Conservation (phyloP, 1,140 invertebrate species). For the Aplysia californica region DNA sequence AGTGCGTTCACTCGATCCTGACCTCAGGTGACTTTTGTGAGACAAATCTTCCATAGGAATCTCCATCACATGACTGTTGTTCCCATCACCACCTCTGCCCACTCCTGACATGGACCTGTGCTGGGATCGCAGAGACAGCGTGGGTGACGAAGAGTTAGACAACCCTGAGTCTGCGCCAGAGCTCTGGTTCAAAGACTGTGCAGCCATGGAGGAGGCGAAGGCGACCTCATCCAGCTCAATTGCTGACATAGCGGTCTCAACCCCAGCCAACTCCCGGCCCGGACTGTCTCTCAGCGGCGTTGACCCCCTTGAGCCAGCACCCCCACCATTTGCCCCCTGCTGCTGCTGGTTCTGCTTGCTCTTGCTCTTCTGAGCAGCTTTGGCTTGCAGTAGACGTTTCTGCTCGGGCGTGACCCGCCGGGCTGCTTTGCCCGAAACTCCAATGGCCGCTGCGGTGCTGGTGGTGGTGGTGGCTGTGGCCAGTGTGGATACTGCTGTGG, state of each 20-base stretch:
- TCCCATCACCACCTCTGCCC: background rate
- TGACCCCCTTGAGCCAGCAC: background rate
- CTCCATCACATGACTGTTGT: constrained; percentile 69
- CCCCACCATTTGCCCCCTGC: background rate
- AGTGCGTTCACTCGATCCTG: constrained; percentile 31
- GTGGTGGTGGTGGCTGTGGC: constrained; percentile 10
- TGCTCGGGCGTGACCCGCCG: constrained; percentile 34
- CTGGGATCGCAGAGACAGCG: constrained; percentile 1
- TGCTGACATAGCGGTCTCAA: background rate
- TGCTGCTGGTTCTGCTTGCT: constrained; percentile 24
- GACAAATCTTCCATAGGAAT: constrained; percentile 86
- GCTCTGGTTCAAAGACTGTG: constrained; percentile 72
- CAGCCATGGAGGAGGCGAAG: constrained; percentile 74
- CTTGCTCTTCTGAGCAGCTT: constrained; percentile 34
- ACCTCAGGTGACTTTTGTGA: constrained; percentile 42
- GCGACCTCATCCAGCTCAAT: constrained; percentile 57
- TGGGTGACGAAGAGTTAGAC: background rate
- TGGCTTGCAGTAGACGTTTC: constrained; percentile 32
- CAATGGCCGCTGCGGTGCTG: background rate
- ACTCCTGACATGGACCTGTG: background rate
- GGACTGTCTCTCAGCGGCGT: background rate
- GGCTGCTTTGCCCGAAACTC: constrained; percentile 3
- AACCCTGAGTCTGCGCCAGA: background rate
- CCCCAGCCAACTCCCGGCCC: background rate
- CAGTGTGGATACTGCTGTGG: background rate